A percentile compares a stretch with the other conserved stretches of the same genome.
These are phyloP conservation scores for Oxyteleia sp. DNA, from an alignment of 2,888 invertebrate species.

Conservation along the genomic window DNA sequence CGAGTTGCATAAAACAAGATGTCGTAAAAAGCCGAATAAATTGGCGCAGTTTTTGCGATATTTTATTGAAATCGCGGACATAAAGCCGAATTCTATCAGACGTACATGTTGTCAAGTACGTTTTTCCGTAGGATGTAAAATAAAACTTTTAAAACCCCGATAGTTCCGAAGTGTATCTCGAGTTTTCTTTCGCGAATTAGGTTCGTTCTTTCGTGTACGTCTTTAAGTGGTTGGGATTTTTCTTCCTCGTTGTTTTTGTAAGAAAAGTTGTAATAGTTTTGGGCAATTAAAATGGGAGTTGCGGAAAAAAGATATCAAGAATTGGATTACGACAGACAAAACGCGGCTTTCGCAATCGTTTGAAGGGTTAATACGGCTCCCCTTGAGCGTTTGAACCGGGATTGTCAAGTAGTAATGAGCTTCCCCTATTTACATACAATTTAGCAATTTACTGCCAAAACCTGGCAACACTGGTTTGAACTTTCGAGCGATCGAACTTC, in stretches of 20 bases:
- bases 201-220: constrained; percentile 10
- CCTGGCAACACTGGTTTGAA: constrained; percentile 66
- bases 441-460: constrained; percentile 70
- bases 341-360: constrained; percentile 47
- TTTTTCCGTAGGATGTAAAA: constrained; percentile 21
- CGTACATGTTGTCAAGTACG: constrained; percentile 21
- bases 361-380: constrained; percentile 65
- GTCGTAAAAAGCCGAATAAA: constrained; percentile 48
- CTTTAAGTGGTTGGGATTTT: constrained; percentile 20
- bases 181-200: constrained; percentile 47
- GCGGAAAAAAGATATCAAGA: constrained; percentile 44
- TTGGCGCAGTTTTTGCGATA: constrained; percentile 22
- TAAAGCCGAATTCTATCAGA: constrained; percentile 43
- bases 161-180: constrained; percentile 37
- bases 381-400: constrained; percentile 65
- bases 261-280: constrained; percentile 28
- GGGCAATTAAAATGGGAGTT: constrained; percentile 26
- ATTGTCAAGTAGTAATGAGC: constrained; percentile 73
- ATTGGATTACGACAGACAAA: constrained; percentile 40
- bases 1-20: constrained; percentile 26
- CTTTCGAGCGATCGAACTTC: constrained; percentile 67
- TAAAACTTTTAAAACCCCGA: constrained; percentile 31
- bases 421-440: constrained; percentile 73
- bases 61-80: constrained; percentile 26
- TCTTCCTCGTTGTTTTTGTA: background rate